Percentiles rank a stretch among this genome's conserved stretches.
Evolutionary conservation across 2,113 vertebrate species (phyloP).

Genomic region (Atherinomorus stipes): DNA sequence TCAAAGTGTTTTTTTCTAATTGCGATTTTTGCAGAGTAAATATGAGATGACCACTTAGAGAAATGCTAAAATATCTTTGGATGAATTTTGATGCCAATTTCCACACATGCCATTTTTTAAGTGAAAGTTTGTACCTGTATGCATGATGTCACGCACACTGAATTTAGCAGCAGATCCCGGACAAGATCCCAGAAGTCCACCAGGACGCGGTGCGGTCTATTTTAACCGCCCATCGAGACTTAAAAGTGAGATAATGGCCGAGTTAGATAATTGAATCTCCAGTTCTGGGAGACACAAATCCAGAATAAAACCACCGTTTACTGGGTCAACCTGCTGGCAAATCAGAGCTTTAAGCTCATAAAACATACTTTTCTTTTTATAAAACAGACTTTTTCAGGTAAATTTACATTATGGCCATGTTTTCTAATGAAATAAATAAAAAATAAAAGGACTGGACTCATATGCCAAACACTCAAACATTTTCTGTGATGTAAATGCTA

Average conservation of each 20-base stretch:
- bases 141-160: conserved; percentile 1
- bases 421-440: too few relatives aligned
- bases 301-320: conserved; percentile 47
- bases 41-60: too few relatives aligned
- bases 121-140: background rate
- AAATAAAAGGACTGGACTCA: background rate
- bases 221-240: conserved; percentile 74
- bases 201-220: conserved; percentile 62
- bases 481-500: background rate
- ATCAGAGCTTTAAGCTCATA: background rate
- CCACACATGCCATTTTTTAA: background rate
- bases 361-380: too few relatives aligned
- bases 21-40: too few relatives aligned
- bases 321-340: conserved; percentile 46
- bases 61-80: too few relatives aligned
- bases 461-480: background rate
- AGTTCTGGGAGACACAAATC: conserved; percentile 64
- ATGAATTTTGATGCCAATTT: background rate
- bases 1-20: too few relatives aligned
- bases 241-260: conserved; percentile 71
- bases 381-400: background rate
- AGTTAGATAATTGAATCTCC: conserved; percentile 73
- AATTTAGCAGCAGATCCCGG: conserved; percentile 49
- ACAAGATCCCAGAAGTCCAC: conserved; percentile 44
- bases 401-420: background rate